A percentile compares a stretch with the other conserved stretches of the same genome.
phyloP scores from a whole-genome alignment of 1,140 invertebrate genomes.

The Brachionus plicatilis region DNA sequence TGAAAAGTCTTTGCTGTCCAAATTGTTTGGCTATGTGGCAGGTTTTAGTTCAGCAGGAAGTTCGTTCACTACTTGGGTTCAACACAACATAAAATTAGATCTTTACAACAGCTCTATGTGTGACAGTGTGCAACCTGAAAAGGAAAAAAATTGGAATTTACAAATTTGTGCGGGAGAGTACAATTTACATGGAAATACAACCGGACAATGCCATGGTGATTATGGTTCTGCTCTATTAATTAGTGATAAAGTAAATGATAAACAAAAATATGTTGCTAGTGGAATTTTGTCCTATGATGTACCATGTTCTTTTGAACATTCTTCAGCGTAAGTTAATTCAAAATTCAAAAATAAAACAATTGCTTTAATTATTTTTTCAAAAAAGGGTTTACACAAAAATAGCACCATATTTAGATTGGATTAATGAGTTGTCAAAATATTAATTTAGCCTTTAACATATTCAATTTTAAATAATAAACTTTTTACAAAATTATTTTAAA shows the following conservation, averaged over 20 bases:
- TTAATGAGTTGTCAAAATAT: neutral
- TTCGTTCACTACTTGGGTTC: neutral
- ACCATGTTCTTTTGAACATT: neutral
- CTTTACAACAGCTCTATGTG: conserved; percentile 28
- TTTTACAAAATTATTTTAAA: no score
- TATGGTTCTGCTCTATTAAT: neutral
- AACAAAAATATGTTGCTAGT: conserved; percentile 7
- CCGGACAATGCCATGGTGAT: conserved; percentile 17
- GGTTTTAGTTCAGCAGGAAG: conserved; percentile 1
- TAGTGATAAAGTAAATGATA: neutral
- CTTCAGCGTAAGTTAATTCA: neutral
- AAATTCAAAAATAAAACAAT: neutral
- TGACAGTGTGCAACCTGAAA: neutral
- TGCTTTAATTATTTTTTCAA: neutral
- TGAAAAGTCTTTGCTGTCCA: neutral
- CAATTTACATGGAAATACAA: neutral
- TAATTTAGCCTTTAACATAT: no score
- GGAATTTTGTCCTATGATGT: conserved; percentile 21
- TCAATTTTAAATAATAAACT: no score
- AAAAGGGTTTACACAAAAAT: neutral
- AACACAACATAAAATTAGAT: neutral
- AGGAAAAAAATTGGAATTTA: neutral
- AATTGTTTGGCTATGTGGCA: neutral
- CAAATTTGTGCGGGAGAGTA: conserved; percentile 36
- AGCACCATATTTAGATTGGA: neutral